Conservation (phyloP, 2,797 vertebrate genomes). For the Oryzias dopingdopingensis region DNA sequence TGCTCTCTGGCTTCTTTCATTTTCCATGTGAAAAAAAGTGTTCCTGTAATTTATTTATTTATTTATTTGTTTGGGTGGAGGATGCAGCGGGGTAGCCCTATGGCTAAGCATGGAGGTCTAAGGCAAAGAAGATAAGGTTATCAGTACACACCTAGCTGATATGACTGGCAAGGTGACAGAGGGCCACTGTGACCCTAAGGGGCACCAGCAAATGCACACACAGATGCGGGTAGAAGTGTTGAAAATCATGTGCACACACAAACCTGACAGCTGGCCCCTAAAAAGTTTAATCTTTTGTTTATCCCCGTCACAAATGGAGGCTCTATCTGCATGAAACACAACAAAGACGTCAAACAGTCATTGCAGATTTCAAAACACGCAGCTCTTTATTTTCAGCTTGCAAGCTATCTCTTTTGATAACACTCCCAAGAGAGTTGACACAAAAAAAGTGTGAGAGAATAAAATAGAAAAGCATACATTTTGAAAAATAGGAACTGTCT, state of each 20-base stretch:
- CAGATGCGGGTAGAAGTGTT: too few relatives aligned
- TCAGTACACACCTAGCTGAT: constrained; percentile 70
- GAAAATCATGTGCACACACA: constrained; percentile 15
- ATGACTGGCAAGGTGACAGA: constrained; percentile 77
- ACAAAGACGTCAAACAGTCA: constrained; percentile 53
- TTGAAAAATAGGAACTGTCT: constrained; percentile 24
- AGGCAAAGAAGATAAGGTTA: constrained; percentile 73
- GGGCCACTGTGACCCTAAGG: constrained; percentile 51
- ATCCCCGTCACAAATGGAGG: constrained; percentile 65
- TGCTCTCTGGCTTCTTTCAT: constrained; percentile 64
- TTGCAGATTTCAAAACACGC: constrained; percentile 56
- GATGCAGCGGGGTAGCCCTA: constrained; percentile 36
- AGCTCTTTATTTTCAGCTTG: constrained; percentile 63
- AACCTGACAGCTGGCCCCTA: constrained; percentile 53
- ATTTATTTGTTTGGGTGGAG: background rate
- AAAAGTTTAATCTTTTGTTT: constrained; percentile 73
- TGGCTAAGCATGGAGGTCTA: constrained; percentile 70
- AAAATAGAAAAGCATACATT: constrained; percentile 23
- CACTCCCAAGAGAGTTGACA: constrained; percentile 47
- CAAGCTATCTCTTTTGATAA: constrained; percentile 61
- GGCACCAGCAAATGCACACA: constrained; percentile 29
- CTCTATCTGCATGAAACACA: constrained; percentile 70
- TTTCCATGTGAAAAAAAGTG: constrained; percentile 52
- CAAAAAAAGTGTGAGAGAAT: constrained; percentile 31
- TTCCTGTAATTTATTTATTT: background rate